These are phyloP conservation scores for Drosophila parabipectinata DNA, from an alignment of 1,140 invertebrate genomes.

Conservation along the genomic window DNA sequence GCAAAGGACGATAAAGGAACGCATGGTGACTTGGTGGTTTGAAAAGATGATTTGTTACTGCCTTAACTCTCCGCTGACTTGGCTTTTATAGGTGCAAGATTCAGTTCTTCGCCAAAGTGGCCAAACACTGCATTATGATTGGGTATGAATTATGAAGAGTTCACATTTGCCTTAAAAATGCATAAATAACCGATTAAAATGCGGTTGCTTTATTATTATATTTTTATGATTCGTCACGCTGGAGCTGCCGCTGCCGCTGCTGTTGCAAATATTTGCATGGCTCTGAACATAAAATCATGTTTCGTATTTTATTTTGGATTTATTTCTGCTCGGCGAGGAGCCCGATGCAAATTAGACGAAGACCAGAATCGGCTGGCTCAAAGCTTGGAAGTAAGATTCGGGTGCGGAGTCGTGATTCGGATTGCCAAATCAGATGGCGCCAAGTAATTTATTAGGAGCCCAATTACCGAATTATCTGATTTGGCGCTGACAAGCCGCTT, in stretches of 20 bases:
- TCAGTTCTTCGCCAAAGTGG: constrained; percentile 28
- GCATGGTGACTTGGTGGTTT: constrained; percentile 53
- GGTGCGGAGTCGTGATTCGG: constrained; percentile 22
- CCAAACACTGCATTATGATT: constrained; percentile 36
- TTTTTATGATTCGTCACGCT: constrained; percentile 58
- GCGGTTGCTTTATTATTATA: constrained; percentile 44
- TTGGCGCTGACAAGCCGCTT: constrained; percentile 60
- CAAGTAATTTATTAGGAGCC: constrained; percentile 78
- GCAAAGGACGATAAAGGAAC: constrained; percentile 60
- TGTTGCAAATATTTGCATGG: constrained; percentile 53
- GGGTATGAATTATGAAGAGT: constrained; percentile 43
- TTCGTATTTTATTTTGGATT: constrained; percentile 3
- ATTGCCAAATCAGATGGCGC: constrained; percentile 65
- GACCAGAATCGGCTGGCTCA: constrained; percentile 27
- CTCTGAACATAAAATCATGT: constrained; percentile 22
- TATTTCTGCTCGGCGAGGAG: constrained; percentile 9
- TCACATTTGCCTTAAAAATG: constrained; percentile 54
- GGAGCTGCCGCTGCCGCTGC: constrained; percentile 10
- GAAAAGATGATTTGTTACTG: constrained; percentile 56
- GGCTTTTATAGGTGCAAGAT: constrained; percentile 65
- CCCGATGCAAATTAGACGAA: constrained; percentile 53
- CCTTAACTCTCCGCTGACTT: constrained; percentile 8
- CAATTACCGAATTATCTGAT: constrained; percentile 74
- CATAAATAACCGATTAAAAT: constrained; percentile 67
- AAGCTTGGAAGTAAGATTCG: constrained; percentile 10